Base-by-base conservation (phyloP, 2,888 invertebrate genomes). In the Microdon myrmicae region DNA sequence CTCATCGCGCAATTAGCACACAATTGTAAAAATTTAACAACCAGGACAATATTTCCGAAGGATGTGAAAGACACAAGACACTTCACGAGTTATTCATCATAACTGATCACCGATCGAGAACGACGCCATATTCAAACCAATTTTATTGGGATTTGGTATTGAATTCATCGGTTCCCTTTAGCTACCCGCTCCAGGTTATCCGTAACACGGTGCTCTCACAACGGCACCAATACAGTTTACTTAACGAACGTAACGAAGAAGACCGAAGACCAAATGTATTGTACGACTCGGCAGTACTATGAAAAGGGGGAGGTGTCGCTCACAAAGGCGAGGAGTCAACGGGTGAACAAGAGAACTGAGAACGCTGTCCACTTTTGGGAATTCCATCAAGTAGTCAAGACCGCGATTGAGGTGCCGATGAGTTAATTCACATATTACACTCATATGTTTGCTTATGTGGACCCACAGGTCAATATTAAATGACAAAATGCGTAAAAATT, bases 261-360 rank as follows among this genome's bases (percentile, higher is more conserved):
- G 44, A 22, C 34, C 34, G 14, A 34, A 39, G 39, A 5, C 26
- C 47, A 35, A 48, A n/a, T n/a, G n/a, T n/a, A n/a, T n/a, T n/a
- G n/a, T 35, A 16, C 39, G 19, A 41, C 48, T 28, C 41, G 39
- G n/a, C n/a, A n/a, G n/a, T n/a, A 54, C 31, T 47, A 26, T 28
- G 19, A 39, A n/a, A n/a, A n/a, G n/a, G 28, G 13, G 29, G 25
- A 29, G 9, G 28, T 28, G 32, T 45, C 26, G 10, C 22, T 13
- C 23, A 14, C 7, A 23, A 19, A 17, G 39, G 13, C 22, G 8
- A 39, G 35, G 35, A 48, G 26, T 48, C 41, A 39, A 55, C 47
- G 55, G 48, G 48, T 56, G 29, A 48, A 56, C n/a, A 48, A 37
- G 48, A 48, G 41, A 37, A 49, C n/a, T 23, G 23, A 41, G 26